Conservation (phyloP, 2,113 vertebrate genomes). For the Oncorhynchus masou region DNA sequence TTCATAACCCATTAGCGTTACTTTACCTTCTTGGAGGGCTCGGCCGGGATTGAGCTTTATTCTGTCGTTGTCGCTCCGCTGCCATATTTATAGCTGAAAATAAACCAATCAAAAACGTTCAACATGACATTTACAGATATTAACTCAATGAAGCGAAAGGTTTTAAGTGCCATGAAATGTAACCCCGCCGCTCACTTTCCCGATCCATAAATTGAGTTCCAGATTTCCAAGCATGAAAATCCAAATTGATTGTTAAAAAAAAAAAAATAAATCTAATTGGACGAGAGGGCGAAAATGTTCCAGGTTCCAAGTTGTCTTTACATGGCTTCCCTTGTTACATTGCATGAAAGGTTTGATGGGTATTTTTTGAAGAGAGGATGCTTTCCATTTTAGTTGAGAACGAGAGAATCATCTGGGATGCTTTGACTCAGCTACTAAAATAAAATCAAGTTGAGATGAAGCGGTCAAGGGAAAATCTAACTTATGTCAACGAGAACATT, state of each 20-base stretch:
- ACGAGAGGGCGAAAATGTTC: constrained; percentile 49
- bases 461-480: too few species aligned
- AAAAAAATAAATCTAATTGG: constrained; percentile 6
- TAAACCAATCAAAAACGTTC: constrained; percentile 99
- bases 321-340: constrained; percentile 13
- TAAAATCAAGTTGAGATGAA: too few species aligned
- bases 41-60: constrained; percentile 95
- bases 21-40: constrained; percentile 99
- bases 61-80: constrained; percentile 93
- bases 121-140: constrained; percentile 75
- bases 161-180: constrained; percentile 17
- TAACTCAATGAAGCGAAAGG: constrained; percentile 32
- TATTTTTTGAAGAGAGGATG: background rate
- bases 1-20: constrained; percentile 80
- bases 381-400: background rate
- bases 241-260: constrained; percentile 19
- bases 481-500: too few species aligned
- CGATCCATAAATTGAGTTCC: constrained; percentile 54
- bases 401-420: too few species aligned
- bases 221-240: constrained; percentile 51
- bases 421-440: too few species aligned
- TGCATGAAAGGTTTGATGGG: background rate
- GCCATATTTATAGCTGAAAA: constrained; percentile 99
- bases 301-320: constrained; percentile 26
- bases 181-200: constrained; percentile 38